Conservation (phyloP, 1,140 invertebrate species). For the Halictus rubicundus region DNA sequence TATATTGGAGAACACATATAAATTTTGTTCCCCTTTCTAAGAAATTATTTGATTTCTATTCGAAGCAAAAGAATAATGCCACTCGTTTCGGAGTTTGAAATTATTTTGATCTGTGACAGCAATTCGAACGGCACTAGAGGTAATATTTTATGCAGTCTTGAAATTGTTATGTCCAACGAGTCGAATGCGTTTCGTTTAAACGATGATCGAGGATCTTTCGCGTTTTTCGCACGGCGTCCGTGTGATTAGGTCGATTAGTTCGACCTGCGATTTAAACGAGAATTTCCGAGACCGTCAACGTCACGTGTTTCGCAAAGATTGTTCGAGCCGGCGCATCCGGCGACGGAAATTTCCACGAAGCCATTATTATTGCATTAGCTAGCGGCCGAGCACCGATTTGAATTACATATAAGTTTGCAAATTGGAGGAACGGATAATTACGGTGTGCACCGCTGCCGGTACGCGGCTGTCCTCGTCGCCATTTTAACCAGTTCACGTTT, state of each 20-base stretch:
- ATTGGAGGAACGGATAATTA: conserved; percentile 61
- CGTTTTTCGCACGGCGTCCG: not conserved
- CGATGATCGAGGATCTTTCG: not conserved
- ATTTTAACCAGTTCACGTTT: not conserved
- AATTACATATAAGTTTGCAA: conserved; percentile 60
- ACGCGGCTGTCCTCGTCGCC: conserved; percentile 28
- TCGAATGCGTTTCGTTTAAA: no score
- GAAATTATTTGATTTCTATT: no score
- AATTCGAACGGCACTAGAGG: no score
- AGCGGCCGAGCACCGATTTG: conserved; percentile 52
- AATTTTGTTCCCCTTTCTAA: no score
- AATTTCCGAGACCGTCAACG: conserved; percentile 26
- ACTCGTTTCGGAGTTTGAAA: no score
- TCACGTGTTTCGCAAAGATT: conserved; percentile 26
- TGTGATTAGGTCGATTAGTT: conserved; percentile 17
- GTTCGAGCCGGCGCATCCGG: conserved; percentile 14
- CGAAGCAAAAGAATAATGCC: no score
- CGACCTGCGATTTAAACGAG: not conserved
- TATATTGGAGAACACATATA: no score
- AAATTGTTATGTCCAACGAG: no score
- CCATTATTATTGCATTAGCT: conserved; percentile 63
- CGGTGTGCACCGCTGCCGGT: conserved; percentile 19
- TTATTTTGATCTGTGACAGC: no score
- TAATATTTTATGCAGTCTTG: no score
- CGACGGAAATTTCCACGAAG: conserved; percentile 53